Conservation (phyloP, 2,113 vertebrate genomes). For the Pelodiscus sinensis region DNA sequence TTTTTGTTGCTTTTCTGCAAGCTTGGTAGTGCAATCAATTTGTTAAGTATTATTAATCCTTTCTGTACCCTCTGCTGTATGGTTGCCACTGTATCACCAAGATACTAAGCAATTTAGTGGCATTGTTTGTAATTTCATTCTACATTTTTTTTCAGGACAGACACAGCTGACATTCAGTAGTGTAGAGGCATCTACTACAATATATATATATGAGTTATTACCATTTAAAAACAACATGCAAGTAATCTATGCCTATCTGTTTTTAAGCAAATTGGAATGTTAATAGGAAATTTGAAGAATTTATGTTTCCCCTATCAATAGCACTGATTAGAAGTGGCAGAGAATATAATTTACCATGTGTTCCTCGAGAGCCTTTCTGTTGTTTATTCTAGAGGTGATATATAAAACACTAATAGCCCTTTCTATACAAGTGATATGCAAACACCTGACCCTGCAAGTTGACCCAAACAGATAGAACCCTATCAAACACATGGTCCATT, state of each 20-base stretch:
- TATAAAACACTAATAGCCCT: not conserved
- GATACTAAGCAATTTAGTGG: conserved; percentile 27
- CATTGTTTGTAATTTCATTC: conserved; percentile 32
- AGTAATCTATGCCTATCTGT: conserved; percentile 15
- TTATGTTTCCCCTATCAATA: conserved; percentile 5
- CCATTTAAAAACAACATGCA: not conserved
- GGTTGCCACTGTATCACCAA: conserved; percentile 10
- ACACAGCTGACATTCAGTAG: conserved; percentile 5
- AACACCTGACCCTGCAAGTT: not conserved
- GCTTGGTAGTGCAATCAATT: conserved; percentile 32
- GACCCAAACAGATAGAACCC: not conserved
- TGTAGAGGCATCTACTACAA: not conserved
- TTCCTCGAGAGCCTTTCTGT: not conserved
- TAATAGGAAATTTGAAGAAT: conserved; percentile 14
- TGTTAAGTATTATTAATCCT: conserved; percentile 52
- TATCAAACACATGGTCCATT: not conserved
- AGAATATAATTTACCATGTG: not conserved
- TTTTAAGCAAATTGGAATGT: conserved; percentile 39
- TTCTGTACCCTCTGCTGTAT: conserved; percentile 17
- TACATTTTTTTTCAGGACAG: conserved; percentile 44
- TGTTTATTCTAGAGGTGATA: not conserved
- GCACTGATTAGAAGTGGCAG: conserved; percentile 1
- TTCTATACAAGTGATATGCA: not conserved
- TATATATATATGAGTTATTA: fast-evolving
- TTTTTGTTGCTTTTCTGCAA: conserved; percentile 12